Conservation (phyloP, 2,113 vertebrate genomes). For the Ariopsis seemanni region DNA sequence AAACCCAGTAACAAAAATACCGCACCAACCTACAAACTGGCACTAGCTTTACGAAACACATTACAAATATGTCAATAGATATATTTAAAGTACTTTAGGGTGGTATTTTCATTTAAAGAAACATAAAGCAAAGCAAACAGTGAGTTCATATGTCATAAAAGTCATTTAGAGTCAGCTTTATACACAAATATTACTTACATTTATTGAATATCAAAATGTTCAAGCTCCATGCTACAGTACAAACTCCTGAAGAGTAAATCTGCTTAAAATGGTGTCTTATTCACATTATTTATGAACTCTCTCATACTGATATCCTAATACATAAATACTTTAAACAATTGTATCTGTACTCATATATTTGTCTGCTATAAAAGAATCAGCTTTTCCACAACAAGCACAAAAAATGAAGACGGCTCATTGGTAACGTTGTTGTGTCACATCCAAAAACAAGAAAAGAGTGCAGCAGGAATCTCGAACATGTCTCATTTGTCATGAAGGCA, state of each 20-base stretch:
- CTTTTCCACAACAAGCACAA: conserved; percentile 4
- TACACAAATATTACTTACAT: neutral
- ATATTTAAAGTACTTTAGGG: neutral
- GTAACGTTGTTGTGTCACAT: conserved; percentile 30
- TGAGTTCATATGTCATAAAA: neutral
- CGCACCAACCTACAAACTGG: neutral
- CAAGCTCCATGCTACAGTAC: conserved; percentile 1
- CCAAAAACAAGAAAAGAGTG: conserved; percentile 32
- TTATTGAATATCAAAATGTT: conserved; percentile 9
- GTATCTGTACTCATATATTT: conserved; percentile 50
- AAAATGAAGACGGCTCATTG: neutral
- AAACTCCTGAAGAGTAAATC: conserved; percentile 5
- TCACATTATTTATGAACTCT: conserved; percentile 32
- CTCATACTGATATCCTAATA: conserved; percentile 42
- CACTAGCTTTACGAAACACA: neutral
- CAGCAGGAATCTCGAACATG: conserved; percentile 39
- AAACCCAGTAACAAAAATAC: neutral
- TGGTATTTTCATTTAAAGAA: neutral
- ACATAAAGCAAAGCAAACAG: neutral
- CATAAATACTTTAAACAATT: conserved; percentile 65
- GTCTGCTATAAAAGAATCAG: conserved; percentile 24
- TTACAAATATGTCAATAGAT: neutral
- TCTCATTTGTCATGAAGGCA: conserved; percentile 40
- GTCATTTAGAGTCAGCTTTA: neutral
- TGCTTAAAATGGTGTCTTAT: conserved; percentile 4